Evolutionary conservation across 2,888 invertebrate species (phyloP), one percentile per base, ranked within the genome.

Genomic region (Empis livida): DNA sequence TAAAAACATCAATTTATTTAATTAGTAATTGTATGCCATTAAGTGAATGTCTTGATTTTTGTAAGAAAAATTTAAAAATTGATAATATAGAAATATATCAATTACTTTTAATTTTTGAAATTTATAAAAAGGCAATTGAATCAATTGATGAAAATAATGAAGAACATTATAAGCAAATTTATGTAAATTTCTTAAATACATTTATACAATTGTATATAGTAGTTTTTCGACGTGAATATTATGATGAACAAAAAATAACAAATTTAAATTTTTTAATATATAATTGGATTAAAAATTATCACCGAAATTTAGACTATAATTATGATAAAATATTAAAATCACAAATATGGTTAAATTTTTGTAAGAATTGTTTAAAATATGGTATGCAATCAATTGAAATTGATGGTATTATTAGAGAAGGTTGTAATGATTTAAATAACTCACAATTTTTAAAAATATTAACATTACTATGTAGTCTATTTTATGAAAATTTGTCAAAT

Each of bases 301-400:
- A 49, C 51, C 5, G 17, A 16, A 20, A 31, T 44, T 16, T 11
- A 47, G 41, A 31, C 23, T 49, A 49, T 4, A 59, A 63, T 32
- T 63, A 59, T 55, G 56, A 53, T 10, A 63, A 61, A 8, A 55
- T 66, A n/a, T 65, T 72, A 35, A 66, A 67, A 20, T 57, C 55
- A 60, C 71, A 62, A 47, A 74, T 54, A 11, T 79, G 81, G 73
- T 72, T 77, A 50, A 74, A 72, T 51, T 80, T 77, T 57, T 77
- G 76, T 53, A 81, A 79, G 61, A 73, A 74, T 23, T 74, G 77
- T 5, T 66, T 87, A n/a, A 84, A 82, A 61, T 72, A 75, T 54
- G 80, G 82, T 1, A 66, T 86, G 45, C 76, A 75, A 61, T 13
- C 56, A 0, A 61, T 61, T 30, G 53, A 57, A 23, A 53, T 48